Conservation (phyloP, 2,888 invertebrate genomes). For the Amblyjoppa proteus region DNA sequence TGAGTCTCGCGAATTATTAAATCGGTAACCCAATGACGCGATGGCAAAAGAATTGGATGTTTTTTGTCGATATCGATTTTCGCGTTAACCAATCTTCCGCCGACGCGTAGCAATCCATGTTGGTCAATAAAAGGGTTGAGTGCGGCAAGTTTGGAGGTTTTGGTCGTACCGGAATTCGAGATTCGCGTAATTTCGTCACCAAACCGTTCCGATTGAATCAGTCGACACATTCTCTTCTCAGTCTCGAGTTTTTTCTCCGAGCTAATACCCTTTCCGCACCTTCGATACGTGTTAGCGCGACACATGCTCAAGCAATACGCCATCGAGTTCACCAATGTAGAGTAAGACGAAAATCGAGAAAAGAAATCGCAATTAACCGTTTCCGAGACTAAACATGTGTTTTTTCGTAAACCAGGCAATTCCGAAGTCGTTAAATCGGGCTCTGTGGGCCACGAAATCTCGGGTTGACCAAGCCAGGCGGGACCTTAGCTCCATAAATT, state of each 20-base stretch:
- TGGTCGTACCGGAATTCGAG: not conserved
- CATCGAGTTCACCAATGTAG: too few species aligned
- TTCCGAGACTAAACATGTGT: constrained; percentile 16
- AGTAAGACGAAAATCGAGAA: constrained; percentile 3
- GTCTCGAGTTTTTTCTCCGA: too few species aligned
- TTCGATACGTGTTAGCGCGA: too few species aligned
- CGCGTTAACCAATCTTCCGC: constrained; percentile 49
- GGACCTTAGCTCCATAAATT: constrained; percentile 62
- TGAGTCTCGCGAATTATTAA: constrained; percentile 58
- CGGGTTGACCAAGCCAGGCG: constrained; percentile 45
- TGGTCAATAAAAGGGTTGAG: constrained; percentile 57
- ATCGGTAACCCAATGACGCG: constrained; percentile 52
- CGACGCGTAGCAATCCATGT: constrained; percentile 48
- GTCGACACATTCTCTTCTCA: not conserved
- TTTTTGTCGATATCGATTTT: constrained; percentile 30
- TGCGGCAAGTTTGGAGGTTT: constrained; percentile 28
- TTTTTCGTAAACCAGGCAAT: not conserved
- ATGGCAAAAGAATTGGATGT: constrained; percentile 59
- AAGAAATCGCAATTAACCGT: constrained; percentile 39
- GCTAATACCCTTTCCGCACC: too few species aligned
- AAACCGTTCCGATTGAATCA: constrained; percentile 35
- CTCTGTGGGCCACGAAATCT: constrained; percentile 34
- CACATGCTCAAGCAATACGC: too few species aligned
- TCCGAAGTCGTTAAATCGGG: not conserved
- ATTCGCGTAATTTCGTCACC: constrained; percentile 5